These are phyloP conservation scores for Ectemnius cavifrons DNA, from an alignment of 2,888 invertebrate genomes.

Conservation along the genomic window DNA sequence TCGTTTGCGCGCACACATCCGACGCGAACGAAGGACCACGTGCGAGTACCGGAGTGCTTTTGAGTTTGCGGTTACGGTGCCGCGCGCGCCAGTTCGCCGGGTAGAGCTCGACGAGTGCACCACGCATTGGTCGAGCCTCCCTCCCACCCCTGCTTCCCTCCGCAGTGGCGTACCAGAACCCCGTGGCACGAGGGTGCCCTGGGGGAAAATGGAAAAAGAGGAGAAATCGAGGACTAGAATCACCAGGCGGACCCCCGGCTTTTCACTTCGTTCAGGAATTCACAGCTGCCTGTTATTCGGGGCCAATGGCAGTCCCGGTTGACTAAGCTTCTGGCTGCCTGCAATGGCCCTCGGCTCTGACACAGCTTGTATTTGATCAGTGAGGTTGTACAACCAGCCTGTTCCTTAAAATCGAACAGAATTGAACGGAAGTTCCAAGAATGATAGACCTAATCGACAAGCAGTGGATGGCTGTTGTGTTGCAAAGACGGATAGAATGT, in stretches of 20 bases:
- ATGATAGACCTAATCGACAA: too few species aligned
- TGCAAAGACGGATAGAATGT: too few species aligned
- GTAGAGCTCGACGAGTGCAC: slow-evolving; percentile 39
- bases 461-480: too few species aligned
- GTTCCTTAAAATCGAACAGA: too few species aligned
- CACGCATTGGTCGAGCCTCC: slow-evolving; percentile 42
- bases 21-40: slow-evolving; percentile 74
- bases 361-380: too few species aligned
- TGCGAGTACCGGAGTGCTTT: slow-evolving; percentile 72
- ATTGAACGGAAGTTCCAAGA: too few species aligned
- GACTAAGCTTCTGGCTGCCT: neutral
- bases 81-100: slow-evolving; percentile 63
- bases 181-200: slow-evolving; percentile 15
- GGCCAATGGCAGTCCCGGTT: neutral
- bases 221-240: slow-evolving; percentile 4
- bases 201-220: slow-evolving; percentile 30
- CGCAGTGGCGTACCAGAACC: slow-evolving; percentile 34
- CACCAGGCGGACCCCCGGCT: slow-evolving; percentile 29
- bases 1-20: slow-evolving; percentile 58
- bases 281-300: slow-evolving; percentile 2
- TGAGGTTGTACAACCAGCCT: too few species aligned
- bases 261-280: slow-evolving; percentile 14
- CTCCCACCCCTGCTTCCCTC: slow-evolving; percentile 17
- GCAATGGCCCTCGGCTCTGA: too few species aligned
- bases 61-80: slow-evolving; percentile 67